Evolutionary conservation across 2,797 vertebrate species (phyloP), one percentile per base, ranked within the genome.

Genomic region (Leucoraja ocellata): DNA sequence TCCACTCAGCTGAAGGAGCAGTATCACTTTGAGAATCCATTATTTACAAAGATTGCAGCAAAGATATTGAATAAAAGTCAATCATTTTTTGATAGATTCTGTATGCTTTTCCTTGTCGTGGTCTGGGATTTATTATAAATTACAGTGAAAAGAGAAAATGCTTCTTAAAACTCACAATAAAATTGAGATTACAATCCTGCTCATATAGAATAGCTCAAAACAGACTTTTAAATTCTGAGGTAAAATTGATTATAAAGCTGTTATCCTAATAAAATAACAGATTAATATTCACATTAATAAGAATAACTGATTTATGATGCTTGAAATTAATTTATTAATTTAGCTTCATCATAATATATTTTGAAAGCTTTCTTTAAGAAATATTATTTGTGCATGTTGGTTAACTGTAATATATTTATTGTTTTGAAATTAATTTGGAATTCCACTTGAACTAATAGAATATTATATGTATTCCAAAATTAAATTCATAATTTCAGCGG

Each of bases 391-490:
- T 65, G 10, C 7, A 8, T 73, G 32, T 91, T 23, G 18, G 63
- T 71, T 25, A 65, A 71, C 36, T 13, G 65, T 65, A 21, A 65
- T 71, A 73, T 8, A 71, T 25, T 91, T 71, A 71, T 91, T 91
- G 88, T 71, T 91, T 91, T 71, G 3, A 91, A 91, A 91, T 91
- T 91, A 11, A 71, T 71, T 88, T 88, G 32, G 63, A 68, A 86
- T 61, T 88, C 4, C 14, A 88, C 65, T 91, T 71, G 63, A 14
- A 68, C 25, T 21, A 71, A 91, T 16, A 39, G 63, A 65, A 90
- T n/a, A 28, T 65, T 86, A n/a, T 71, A 86, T 83, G 14, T 83
- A 54, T 83, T 58, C 39, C 32, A 21, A 68, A 90, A 32, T 25
- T 2, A 91, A 71, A 71, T 71, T 36, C 2, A 39, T 68, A 11